Percentiles rank a stretch among this genome's conserved stretches.
Evolutionary conservation across 2,888 invertebrate species (phyloP).

Genomic region (Tipula vernalis): DNA sequence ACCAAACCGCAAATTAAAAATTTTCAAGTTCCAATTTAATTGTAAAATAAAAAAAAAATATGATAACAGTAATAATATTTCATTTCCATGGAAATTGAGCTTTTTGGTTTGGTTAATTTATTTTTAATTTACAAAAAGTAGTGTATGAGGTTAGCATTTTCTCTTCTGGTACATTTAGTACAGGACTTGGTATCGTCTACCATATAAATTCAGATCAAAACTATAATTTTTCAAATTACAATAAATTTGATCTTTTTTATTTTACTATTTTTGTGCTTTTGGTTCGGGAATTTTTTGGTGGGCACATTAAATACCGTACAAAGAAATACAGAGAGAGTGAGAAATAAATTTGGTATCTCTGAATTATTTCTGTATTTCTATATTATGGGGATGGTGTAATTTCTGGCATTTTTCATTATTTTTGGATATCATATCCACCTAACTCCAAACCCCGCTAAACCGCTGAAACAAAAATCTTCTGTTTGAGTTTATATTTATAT

Average conservation of each 20-base stretch:
- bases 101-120: not conserved
- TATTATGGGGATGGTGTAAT: not conserved
- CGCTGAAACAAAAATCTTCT: not conserved
- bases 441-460: not conserved
- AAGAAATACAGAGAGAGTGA: not conserved
- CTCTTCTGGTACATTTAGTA: not conserved
- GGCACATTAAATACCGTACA: not conserved
- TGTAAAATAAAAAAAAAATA: not conserved
- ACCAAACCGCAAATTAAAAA: not conserved
- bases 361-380: not conserved
- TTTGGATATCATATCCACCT: not conserved
- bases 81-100: not conserved
- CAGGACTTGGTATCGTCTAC: not conserved
- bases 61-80: not conserved
- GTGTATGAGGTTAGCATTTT: not conserved
- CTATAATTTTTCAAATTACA: not conserved
- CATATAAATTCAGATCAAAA: not conserved
- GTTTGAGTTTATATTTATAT: not conserved
- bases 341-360: not conserved
- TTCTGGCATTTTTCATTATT: not conserved
- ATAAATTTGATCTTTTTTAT: not conserved
- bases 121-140: not conserved
- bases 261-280: not conserved
- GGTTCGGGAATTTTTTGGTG: not conserved
- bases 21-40: not conserved